Evolutionary conservation across 2,888 invertebrate species (phyloP).

Genomic region (Pterostichus madidus): DNA sequence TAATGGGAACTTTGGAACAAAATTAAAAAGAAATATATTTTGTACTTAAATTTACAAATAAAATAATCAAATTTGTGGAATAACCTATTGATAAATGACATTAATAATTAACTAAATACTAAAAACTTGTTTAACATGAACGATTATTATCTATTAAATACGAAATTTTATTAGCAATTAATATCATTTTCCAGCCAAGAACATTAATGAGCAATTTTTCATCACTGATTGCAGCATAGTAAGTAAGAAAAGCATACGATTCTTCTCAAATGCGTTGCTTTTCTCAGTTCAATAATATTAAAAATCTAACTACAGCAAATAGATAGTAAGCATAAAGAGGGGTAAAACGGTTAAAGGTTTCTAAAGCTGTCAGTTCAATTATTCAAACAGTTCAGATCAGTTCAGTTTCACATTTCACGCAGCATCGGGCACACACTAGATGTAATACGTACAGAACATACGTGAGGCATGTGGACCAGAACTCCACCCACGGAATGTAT

Average conservation of each 20-base stretch:
- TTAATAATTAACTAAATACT: no score
- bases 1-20: no score
- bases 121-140: neutral
- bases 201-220: conserved; percentile 19
- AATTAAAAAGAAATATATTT: no score
- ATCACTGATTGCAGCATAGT: conserved; percentile 3
- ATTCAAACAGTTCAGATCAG: conserved; percentile 41
- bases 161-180: neutral
- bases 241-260: conserved; percentile 39
- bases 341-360: conserved; percentile 4
- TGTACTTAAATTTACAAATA: no score
- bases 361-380: conserved; percentile 14
- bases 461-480: conserved; percentile 95
- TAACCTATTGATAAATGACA: neutral
- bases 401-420: conserved; percentile 33
- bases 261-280: conserved; percentile 16
- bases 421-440: conserved; percentile 50
- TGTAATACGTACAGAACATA: conserved; percentile 81
- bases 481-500: conserved; percentile 90
- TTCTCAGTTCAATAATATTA: neutral
- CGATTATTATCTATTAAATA: neutral
- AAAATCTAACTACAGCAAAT: neutral
- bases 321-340: conserved; percentile 11
- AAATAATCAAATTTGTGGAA: no score
- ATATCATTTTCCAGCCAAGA: neutral